A percentile compares a stretch with the other conserved stretches of the same genome.
phyloP scores from a whole-genome alignment of 2,113 vertebrate genomes.

The Stegostoma tigrinum region DNA sequence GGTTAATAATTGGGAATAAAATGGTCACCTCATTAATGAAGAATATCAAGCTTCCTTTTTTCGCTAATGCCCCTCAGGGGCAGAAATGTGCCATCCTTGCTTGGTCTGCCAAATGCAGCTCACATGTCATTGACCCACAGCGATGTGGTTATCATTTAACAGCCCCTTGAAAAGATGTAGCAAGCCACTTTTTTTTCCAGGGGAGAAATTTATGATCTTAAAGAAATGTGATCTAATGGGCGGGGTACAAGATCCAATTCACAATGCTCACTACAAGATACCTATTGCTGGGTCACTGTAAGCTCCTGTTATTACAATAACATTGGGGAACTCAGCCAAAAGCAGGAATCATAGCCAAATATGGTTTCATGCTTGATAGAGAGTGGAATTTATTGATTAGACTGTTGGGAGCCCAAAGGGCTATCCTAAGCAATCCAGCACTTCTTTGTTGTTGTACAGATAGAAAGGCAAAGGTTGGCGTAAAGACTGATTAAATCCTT shows the following conservation, averaged over 20 bases:
- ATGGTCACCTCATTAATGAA: too few relatives aligned
- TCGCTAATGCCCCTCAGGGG: too few relatives aligned
- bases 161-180: too few relatives aligned
- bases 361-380: neutral
- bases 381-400: neutral
- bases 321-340: neutral
- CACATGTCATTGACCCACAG: too few relatives aligned
- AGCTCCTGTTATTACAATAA: neutral
- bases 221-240: neutral
- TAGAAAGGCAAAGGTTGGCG: slow-evolving; percentile 56
- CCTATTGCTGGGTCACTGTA: neutral
- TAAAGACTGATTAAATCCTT: slow-evolving; percentile 88
- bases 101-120: too few relatives aligned
- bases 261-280: neutral
- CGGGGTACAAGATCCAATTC: neutral
- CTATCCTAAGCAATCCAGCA: neutral
- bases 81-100: too few relatives aligned
- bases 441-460: neutral
- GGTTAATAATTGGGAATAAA: too few relatives aligned
- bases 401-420: neutral
- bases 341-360: neutral
- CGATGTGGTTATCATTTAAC: too few relatives aligned
- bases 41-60: too few relatives aligned
- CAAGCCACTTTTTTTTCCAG: too few relatives aligned
- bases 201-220: neutral